phyloP scores from a whole-genome alignment of 2,888 invertebrate genomes.

The Limnephilus lunatus region DNA sequence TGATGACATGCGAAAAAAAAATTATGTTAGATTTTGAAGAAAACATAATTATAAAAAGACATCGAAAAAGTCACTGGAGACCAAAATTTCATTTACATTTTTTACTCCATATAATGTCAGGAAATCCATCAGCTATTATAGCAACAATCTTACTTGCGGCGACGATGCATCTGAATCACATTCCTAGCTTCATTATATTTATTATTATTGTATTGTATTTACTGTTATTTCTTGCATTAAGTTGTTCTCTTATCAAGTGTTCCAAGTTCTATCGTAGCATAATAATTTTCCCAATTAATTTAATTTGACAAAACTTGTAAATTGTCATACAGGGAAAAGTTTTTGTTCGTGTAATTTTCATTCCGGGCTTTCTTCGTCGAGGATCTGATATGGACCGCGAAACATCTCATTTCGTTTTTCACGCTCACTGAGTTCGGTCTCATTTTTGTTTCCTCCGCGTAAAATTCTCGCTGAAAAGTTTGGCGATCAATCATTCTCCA shows the following conservation, averaged over 20 bases:
- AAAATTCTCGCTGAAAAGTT: not conserved
- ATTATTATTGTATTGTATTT: not conserved
- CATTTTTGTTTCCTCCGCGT: constrained; percentile 2
- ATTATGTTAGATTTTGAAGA: too few relatives aligned
- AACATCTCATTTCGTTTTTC: constrained; percentile 2
- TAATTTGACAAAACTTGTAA: not conserved
- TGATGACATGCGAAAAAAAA: too few relatives aligned
- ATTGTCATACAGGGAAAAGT: not conserved
- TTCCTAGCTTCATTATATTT: not conserved
- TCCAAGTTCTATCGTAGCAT: not conserved
- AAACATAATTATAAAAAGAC: too few relatives aligned
- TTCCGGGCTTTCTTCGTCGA: not conserved
- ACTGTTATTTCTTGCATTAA: not conserved
- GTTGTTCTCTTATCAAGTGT: not conserved
- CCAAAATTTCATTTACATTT: too few relatives aligned
- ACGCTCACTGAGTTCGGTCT: not conserved
- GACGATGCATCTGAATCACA: not conserved
- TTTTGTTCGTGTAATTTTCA: not conserved
- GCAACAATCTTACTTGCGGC: not conserved
- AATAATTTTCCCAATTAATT: not conserved
- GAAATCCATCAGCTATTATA: not conserved
- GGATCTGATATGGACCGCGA: not conserved
- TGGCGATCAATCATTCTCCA: not conserved
- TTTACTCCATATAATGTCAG: too few relatives aligned
- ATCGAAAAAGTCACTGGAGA: too few relatives aligned